Evolutionary conservation across 2,888 invertebrate species (phyloP).

Genomic region (Chelonus formosanus): DNA sequence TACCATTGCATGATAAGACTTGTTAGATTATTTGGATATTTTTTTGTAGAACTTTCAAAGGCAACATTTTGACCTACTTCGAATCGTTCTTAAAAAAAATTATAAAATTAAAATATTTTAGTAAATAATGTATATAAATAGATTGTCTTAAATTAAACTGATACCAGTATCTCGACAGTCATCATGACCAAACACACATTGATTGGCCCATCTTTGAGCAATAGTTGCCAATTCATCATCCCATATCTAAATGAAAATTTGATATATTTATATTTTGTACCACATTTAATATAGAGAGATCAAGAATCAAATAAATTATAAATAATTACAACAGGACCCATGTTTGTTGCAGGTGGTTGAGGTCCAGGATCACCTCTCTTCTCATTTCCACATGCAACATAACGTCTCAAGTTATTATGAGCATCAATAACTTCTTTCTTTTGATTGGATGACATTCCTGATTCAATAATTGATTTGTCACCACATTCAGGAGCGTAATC

Average conservation of each 20-base stretch:
- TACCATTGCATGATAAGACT: slow-evolving; percentile 58
- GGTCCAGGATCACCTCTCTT: slow-evolving; percentile 42
- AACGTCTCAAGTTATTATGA: slow-evolving; percentile 41
- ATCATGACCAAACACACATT: slow-evolving; percentile 61
- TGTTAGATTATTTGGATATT: background rate
- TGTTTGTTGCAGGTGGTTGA: slow-evolving; percentile 38
- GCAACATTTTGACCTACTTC: slow-evolving; percentile 43
- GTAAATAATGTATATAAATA: background rate
- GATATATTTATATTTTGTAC: no score
- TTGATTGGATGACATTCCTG: slow-evolving; percentile 2
- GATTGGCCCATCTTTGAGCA: slow-evolving; percentile 63
- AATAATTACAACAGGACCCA: no score
- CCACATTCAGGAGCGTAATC: no score
- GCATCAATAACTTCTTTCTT: slow-evolving; percentile 27
- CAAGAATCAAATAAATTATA: no score
- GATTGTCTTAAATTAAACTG: background rate
- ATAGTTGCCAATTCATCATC: slow-evolving; percentile 55
- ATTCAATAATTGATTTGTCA: no score
- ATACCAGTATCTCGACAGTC: slow-evolving; percentile 54
- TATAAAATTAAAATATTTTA: background rate
- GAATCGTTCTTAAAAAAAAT: slow-evolving; percentile 27
- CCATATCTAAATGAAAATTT: slow-evolving; percentile 26
- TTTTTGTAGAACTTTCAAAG: background rate
- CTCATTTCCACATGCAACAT: slow-evolving; percentile 42
- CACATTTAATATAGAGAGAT: no score